Conservation (phyloP, 2,888 invertebrate genomes). For the Hedychridium roseum region DNA sequence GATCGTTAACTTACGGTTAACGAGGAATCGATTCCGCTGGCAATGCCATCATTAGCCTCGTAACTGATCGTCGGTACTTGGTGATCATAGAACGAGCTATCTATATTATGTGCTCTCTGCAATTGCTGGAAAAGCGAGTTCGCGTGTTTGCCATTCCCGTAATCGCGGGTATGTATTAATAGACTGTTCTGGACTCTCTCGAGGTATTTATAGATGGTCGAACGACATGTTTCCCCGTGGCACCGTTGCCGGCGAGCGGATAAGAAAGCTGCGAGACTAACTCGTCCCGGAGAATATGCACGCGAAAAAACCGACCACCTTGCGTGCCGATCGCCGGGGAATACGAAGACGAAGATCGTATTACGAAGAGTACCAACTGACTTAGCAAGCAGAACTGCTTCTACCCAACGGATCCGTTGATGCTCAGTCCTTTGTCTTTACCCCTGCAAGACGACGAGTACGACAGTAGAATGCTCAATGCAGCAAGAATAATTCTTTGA, state of each 20-base stretch:
- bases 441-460: no score
- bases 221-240: slow-evolving; percentile 25
- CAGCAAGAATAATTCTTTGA: no score
- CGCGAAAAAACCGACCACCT: slow-evolving; percentile 26
- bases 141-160: slow-evolving; percentile 57
- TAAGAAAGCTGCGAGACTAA: slow-evolving; percentile 43
- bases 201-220: slow-evolving; percentile 31
- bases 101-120: no score
- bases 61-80: slow-evolving; percentile 22
- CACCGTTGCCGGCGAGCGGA: slow-evolving; percentile 23
- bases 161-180: slow-evolving; percentile 52
- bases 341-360: no score
- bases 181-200: slow-evolving; percentile 38
- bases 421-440: no score
- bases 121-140: slow-evolving; percentile 33
- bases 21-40: no score
- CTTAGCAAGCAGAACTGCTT: no score
- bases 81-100: no score
- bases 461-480: no score
- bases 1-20: no score
- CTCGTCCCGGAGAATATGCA: slow-evolving; percentile 21
- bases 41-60: slow-evolving; percentile 17
- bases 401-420: no score
- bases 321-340: slow-evolving; percentile 19
- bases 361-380: no score